Conservation (phyloP, 1,140 invertebrate species). For the Octopus bimaculoides region DNA sequence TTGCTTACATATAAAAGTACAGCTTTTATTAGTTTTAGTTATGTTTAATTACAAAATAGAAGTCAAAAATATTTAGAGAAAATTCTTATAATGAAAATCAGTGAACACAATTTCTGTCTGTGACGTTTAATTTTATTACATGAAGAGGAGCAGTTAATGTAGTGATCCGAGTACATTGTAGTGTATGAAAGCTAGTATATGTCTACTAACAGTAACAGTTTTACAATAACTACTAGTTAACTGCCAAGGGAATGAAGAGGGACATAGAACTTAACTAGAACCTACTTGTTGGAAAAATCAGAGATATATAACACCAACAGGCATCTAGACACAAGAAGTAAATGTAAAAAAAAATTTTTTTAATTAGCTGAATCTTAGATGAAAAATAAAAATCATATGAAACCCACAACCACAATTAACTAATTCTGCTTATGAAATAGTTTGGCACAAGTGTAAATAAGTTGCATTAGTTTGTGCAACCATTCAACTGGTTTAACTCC, state of each 20-base stretch:
- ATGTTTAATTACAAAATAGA: too few species aligned
- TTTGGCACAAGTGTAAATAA: background rate
- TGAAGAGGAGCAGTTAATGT: constrained; percentile 3
- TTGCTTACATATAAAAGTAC: too few species aligned
- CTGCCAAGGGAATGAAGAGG: background rate
- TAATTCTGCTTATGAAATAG: background rate
- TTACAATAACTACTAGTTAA: background rate
- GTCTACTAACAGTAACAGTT: constrained; percentile 1
- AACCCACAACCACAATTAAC: background rate
- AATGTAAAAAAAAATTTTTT: background rate
- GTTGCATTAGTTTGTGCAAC: too few species aligned
- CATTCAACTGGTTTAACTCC: too few species aligned
- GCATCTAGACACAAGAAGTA: background rate
- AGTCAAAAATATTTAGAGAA: too few species aligned
- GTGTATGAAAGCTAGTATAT: background rate
- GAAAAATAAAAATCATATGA: background rate
- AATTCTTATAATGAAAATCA: background rate
- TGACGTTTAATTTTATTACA: background rate
- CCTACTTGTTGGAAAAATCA: background rate
- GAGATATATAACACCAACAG: background rate
- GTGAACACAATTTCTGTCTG: constrained; percentile 2
- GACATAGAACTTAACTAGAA: background rate
- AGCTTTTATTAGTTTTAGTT: too few species aligned
- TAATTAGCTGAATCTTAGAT: background rate
- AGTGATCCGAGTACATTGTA: background rate